These are phyloP conservation scores for Coranthus polyacanthus DNA, from an alignment of 2,797 vertebrate genomes.

Conservation along the genomic window DNA sequence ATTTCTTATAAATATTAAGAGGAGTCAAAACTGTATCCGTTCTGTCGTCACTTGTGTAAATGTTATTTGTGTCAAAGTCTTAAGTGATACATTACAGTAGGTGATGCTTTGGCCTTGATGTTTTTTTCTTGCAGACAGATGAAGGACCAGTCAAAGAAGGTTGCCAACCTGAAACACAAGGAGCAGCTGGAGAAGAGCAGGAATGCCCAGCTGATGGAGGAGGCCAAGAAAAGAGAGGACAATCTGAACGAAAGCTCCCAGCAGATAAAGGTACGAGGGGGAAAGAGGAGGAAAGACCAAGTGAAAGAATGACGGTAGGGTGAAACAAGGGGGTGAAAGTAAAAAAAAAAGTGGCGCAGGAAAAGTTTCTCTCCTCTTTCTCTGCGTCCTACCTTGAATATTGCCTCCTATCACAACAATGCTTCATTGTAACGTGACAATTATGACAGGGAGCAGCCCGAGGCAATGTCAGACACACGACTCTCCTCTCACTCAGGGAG, in stretches of 20 bases:
- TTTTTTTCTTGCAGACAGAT: slow-evolving; percentile 86
- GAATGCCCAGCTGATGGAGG: slow-evolving; percentile 93
- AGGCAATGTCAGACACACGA: slow-evolving; percentile 78
- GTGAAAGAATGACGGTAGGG: neutral
- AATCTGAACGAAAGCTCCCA: slow-evolving; percentile 94
- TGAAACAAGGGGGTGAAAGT: slow-evolving; percentile 8
- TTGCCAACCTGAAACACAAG: slow-evolving; percentile 94
- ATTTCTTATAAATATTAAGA: neutral
- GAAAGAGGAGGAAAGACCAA: slow-evolving; percentile 9
- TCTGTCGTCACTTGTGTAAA: too few relatives aligned
- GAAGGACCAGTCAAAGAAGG: slow-evolving; percentile 97
- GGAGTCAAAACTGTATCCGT: neutral
- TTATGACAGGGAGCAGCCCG: slow-evolving; percentile 73
- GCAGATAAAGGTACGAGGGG: slow-evolving; percentile 87
- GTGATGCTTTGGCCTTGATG: slow-evolving; percentile 3
- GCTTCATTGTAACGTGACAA: slow-evolving; percentile 71
- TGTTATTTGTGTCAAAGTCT: too few relatives aligned
- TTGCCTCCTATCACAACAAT: slow-evolving; percentile 68
- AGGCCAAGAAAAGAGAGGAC: slow-evolving; percentile 92
- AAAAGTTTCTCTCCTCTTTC: slow-evolving; percentile 63
- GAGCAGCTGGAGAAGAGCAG: slow-evolving; percentile 95
- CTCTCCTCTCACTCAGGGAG: slow-evolving; percentile 53
- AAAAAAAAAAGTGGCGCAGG: slow-evolving; percentile 6
- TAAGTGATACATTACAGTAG: too few relatives aligned
- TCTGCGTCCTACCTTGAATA: slow-evolving; percentile 64